Evolutionary conservation across 2,113 vertebrate genomes (phyloP).

Genomic region (Puffinus mauretanicus): DNA sequence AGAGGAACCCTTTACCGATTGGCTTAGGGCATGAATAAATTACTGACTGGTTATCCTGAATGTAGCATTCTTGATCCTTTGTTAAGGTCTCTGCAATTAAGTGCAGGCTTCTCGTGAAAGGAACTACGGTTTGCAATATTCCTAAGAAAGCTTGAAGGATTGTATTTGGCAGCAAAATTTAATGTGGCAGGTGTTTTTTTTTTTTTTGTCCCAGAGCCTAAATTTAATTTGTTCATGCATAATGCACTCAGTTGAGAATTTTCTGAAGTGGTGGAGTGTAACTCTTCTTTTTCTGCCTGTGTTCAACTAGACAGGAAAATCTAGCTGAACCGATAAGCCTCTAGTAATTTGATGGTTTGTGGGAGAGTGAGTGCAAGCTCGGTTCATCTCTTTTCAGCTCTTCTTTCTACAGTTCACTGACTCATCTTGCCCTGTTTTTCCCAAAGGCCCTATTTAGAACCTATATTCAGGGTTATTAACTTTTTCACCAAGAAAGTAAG

Average conservation of each 20-base stretch:
- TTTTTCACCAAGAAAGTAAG: not conserved
- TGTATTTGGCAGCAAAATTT: not conserved
- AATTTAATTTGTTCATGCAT: conserved; percentile 1
- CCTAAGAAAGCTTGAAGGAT: not conserved
- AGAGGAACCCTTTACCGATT: not conserved
- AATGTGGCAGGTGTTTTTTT: not conserved
- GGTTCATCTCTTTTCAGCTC: not conserved
- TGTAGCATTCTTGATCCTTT: not conserved
- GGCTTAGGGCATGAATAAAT: not conserved
- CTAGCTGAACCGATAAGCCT: not conserved
- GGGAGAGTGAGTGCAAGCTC: not conserved
- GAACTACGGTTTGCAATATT: not conserved
- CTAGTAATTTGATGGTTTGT: not conserved
- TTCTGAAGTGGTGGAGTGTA: not conserved
- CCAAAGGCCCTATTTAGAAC: not conserved
- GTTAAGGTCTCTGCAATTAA: not conserved
- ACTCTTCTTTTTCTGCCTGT: not conserved
- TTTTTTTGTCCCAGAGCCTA: not conserved
- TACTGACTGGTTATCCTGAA: not conserved
- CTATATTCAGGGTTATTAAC: conserved; percentile 10
- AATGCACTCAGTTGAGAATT: not conserved
- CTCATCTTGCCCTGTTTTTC: not conserved
- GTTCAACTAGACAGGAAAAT: not conserved
- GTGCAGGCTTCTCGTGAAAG: not conserved
- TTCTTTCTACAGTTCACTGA: not conserved